Base-by-base conservation (phyloP, 2,113 vertebrate genomes). In the Colius striatus region DNA sequence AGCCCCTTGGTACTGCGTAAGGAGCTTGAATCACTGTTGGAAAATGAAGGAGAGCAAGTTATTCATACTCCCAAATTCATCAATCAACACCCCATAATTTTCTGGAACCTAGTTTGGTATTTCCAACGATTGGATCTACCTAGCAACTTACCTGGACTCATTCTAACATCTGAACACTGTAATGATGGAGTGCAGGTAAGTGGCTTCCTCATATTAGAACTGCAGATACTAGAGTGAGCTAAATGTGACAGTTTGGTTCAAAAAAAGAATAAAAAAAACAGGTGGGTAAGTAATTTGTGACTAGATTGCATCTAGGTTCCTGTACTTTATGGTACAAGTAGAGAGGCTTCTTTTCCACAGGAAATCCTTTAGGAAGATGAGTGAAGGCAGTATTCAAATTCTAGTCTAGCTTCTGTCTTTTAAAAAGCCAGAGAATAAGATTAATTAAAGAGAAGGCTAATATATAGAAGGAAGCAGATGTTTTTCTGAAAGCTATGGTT, bases 71-170 rank as follows among this genome's bases (percentile, higher is more conserved):
- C 99, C 79, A 99, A 98, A 89, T 99, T 99, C 96, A 99, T 99
- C 94, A 99, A 98, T 97, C 99, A 99, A 96, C 99, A 99, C 92
- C 99, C 99, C 11, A 99, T 99, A 91, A 99, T 99, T 94, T 99
- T 99, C 98, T 99, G 99, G 99, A 99, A 99, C 96, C 97, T 99
- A 43, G 98, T 99, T 47, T 99, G 99, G 99, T 99, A 99, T 97
- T 99, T 99, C 96, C 98, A 96, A 26, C 98, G 99, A 26, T 92
- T 99, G 96, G 99, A 99, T 91, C 98, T 99, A 85, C 99, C 98
- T 91, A 99, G 98, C 97, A 98, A 99, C 94, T 97, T 99, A 41
- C 99, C 99, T 10, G 99, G 99, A 48, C 99, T 99, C 87, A 99
- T 99, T 95, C 97, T 99, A 9, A 99, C 98, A 45, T 99, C 99